phyloP scores from a whole-genome alignment of 1,140 invertebrate genomes.

The Eumaeus atala region DNA sequence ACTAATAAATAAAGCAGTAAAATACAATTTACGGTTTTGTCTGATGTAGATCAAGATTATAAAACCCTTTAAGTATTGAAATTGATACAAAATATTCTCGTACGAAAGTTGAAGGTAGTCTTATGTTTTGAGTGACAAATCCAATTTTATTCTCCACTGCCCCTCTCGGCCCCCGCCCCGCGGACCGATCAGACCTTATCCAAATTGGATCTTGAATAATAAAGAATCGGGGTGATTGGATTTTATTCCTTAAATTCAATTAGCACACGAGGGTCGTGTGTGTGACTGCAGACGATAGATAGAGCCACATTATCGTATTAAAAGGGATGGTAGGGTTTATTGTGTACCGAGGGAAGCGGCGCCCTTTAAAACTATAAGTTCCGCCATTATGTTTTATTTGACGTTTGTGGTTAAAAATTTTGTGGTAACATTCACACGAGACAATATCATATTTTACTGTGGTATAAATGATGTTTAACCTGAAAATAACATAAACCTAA shows the following conservation, averaged over 20 bases:
- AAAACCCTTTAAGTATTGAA: slow-evolving; percentile 11
- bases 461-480: no score
- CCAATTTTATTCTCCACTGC: slow-evolving; percentile 72
- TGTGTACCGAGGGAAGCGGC: slow-evolving; percentile 32
- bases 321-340: slow-evolving; percentile 52
- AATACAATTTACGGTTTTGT: slow-evolving; percentile 2
- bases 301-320: slow-evolving; percentile 70
- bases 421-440: no score
- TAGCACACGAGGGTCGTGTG: slow-evolving; percentile 68
- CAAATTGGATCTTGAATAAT: slow-evolving; percentile 77
- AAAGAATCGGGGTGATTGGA: slow-evolving; percentile 76
- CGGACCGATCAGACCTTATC: slow-evolving; percentile 74
- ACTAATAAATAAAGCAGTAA: slow-evolving; percentile 11
- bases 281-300: slow-evolving; percentile 70
- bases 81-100: slow-evolving; percentile 44
- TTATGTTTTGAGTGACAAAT: slow-evolving; percentile 74
- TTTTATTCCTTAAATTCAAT: slow-evolving; percentile 77
- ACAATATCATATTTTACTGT: no score
- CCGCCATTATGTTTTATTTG: no score
- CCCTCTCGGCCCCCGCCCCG: slow-evolving; percentile 48
- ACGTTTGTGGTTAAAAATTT: no score
- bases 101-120: slow-evolving; percentile 56
- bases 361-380: neutral
- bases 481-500: no score
- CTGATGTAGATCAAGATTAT: neutral